Percentiles rank a stretch among this genome's conserved stretches.
Evolutionary conservation across 2,113 vertebrate genomes (phyloP).

Genomic region (Nerophis ophidion): DNA sequence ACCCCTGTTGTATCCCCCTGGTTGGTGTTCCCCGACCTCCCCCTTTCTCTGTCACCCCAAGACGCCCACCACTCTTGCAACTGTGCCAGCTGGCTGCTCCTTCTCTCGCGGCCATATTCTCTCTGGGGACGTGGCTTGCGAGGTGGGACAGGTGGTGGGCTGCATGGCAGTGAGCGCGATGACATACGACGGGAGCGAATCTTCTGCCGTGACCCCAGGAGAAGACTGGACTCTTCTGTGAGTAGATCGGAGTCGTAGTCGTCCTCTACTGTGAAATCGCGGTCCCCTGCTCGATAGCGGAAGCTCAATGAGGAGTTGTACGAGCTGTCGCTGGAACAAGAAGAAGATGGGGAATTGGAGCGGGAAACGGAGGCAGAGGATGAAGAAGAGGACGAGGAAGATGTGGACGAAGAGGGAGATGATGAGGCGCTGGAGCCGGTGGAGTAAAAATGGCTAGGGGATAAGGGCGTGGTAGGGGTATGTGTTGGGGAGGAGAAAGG

Average conservation of each 20-base stretch:
- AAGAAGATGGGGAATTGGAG: slow-evolving; percentile 69
- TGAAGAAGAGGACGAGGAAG: slow-evolving; percentile 67
- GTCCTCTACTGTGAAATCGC: slow-evolving; percentile 48
- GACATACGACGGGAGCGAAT: slow-evolving; percentile 66
- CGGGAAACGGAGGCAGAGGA: slow-evolving; percentile 67
- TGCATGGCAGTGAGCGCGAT: slow-evolving; percentile 69
- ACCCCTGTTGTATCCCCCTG: slow-evolving; percentile 20
- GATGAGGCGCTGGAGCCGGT: slow-evolving; percentile 71
- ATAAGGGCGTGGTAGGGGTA: slow-evolving; percentile 68
- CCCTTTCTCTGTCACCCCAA: slow-evolving; percentile 68
- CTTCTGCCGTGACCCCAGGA: slow-evolving; percentile 64
- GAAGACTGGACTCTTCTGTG: slow-evolving; percentile 74
- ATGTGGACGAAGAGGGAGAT: slow-evolving; percentile 66
- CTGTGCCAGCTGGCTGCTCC: slow-evolving; percentile 67
- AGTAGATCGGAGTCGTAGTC: slow-evolving; percentile 70
- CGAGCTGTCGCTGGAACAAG: slow-evolving; percentile 61
- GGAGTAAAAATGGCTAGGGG: slow-evolving; percentile 67
- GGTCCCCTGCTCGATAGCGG: slow-evolving; percentile 61
- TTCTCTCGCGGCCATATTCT: slow-evolving; percentile 55
- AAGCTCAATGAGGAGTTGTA: slow-evolving; percentile 73
- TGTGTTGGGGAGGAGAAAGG: slow-evolving; percentile 69
- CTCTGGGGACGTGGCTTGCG: slow-evolving; percentile 67
- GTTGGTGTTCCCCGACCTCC: slow-evolving; percentile 18
- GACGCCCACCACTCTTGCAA: slow-evolving; percentile 77
- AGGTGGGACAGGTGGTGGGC: slow-evolving; percentile 72